phyloP scores from a whole-genome alignment of 2,113 vertebrate genomes.

The Excalfactoria chinensis region DNA sequence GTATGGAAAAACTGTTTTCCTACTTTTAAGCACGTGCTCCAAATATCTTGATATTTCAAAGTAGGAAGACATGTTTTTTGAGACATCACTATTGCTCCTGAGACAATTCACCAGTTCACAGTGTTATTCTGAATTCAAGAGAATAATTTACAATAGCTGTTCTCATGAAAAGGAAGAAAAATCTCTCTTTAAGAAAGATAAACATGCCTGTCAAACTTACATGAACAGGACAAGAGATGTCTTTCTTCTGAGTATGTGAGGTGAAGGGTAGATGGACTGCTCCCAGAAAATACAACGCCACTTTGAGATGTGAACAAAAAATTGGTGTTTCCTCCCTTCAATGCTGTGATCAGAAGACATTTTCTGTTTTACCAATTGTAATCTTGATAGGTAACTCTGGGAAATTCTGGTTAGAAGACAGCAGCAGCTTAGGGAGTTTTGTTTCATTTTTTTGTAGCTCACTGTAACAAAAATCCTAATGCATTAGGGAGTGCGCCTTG shows the following conservation, averaged over 20 bases:
- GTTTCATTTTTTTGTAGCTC: background rate
- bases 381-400: background rate
- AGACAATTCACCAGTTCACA: background rate
- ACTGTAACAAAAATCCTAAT: background rate
- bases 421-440: background rate
- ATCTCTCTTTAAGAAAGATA: background rate
- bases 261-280: fast-evolving
- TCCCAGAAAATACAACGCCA: background rate
- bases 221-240: background rate
- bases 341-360: background rate
- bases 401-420: background rate
- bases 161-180: background rate
- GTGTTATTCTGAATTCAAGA: background rate
- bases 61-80: background rate
- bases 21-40: fast-evolving
- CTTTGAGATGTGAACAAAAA: background rate
- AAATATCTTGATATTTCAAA: background rate
- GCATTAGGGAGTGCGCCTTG: background rate
- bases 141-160: background rate
- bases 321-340: background rate
- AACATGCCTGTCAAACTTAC: fast-evolving
- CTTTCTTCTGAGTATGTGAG: background rate
- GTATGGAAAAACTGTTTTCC: background rate
- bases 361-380: background rate
- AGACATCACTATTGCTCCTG: background rate